Evolutionary conservation across 2,113 vertebrate species (phyloP), one percentile per base, ranked within the genome.

Genomic region (Hemiscyllium ocellatum): DNA sequence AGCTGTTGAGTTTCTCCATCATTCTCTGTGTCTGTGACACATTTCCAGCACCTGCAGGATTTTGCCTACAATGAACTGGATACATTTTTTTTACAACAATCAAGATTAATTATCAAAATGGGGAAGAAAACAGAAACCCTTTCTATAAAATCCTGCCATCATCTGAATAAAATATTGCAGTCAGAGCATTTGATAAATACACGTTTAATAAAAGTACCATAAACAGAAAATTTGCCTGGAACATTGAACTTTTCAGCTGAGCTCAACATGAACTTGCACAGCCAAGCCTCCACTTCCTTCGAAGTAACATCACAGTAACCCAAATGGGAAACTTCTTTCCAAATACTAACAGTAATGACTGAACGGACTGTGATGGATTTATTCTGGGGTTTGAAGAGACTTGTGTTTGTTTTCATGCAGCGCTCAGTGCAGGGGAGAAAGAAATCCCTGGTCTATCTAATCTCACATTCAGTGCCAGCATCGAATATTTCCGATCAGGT

Each of bases 131-230:
- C n/a, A 37, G 78, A 80, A n/a, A 33, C 13, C 24, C 56, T 17
- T 91, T 12, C 37, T 20, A 91, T 65, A n/a, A 91, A 91, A 91
- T 90, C 89, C 89, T 91, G 12, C 19, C 29, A n/a, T n/a, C 61
- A 65, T 66, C 89, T 66, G 33, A 66, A 65, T 66, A 42, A n/a
- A 33, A 66, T n/a, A 37, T 37, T 66, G 15, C n/a, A n/a, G 33
- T 19, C 61, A 42, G 65, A 93, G 89, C 2, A 5, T 66, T 90
- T 68, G 61, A 93, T 93, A 93, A 93, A 87, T 37, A 93, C 33
- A 93, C 37, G 89, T 93, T 93, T 93, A 66, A 66, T 66, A 66
- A 65, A 56, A 93, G 61, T 66, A 93, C 89, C 33, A 33, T 66
- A 93, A 93, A 66, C 89, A 37, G 66, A 37, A 66, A 66, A 66